phyloP scores from a whole-genome alignment of 1,140 invertebrate genomes.

The Chironomus tepperi region DNA sequence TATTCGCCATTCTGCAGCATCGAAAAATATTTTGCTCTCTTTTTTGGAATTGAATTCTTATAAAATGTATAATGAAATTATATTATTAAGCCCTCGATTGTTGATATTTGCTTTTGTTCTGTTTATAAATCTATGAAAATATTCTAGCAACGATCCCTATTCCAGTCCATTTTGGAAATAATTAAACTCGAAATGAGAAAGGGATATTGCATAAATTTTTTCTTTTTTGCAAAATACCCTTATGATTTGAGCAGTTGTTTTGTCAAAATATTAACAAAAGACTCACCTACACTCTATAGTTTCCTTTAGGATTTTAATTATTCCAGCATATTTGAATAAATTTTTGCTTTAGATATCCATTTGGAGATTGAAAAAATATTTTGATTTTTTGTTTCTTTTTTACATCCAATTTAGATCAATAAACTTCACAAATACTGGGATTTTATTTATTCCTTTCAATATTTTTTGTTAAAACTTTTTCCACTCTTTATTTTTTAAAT shows the following conservation, averaged over 20 bases:
- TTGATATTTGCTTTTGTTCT: slow-evolving; percentile 7
- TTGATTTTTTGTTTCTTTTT: not conserved
- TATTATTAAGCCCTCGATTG: not conserved
- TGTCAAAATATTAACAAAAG: not conserved
- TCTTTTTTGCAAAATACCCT: not conserved
- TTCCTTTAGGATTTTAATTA: not conserved
- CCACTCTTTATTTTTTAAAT: not conserved
- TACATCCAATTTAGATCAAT: not conserved
- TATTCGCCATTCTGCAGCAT: slow-evolving; percentile 4
- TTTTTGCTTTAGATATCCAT: not conserved
- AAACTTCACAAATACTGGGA: not conserved
- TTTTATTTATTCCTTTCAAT: not conserved
- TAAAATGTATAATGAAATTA: not conserved
- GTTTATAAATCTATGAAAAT: not conserved
- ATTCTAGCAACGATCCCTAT: too few species aligned
- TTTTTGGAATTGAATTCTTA: not conserved
- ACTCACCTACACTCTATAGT: not conserved
- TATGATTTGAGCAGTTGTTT: not conserved
- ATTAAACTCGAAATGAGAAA: not conserved
- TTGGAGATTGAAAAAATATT: not conserved
- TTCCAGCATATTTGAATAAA: slow-evolving; percentile 4
- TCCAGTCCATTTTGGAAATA: not conserved
- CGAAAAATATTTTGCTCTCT: not conserved
- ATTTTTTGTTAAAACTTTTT: not conserved
- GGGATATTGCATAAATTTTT: not conserved